Base-by-base conservation (phyloP, 1,140 invertebrate species). In the Hyles vespertilio region DNA sequence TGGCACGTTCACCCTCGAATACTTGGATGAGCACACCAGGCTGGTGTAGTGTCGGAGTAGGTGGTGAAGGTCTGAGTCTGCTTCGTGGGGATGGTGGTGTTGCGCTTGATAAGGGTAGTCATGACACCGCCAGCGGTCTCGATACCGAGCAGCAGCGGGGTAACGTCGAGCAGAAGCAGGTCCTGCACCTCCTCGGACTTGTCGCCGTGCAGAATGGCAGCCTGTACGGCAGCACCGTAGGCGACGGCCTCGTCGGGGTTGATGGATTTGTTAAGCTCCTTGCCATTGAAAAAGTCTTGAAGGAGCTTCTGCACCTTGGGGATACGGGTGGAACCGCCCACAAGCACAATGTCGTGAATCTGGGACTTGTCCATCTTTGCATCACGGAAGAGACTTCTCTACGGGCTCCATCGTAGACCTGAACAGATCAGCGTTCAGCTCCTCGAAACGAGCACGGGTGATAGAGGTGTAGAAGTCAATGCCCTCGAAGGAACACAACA, bases 291-390 rank as follows among this genome's bases (percentile, higher is more conserved):
- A 91, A 98, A 98, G 84, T 98, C 96, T 79, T 98, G 95, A 48
- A 98, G 90, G 47, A 98, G 90, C 79, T 98, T 98, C 90, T 99
- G 98, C 59, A 99, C 96, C 88, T 99, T 99, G 48, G 98, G 98
- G 72, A 99, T 99, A 90, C 98, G 94, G 44, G 98, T 99, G n/a
- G 98, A 99, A 44, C 98, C 98, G 69, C 98, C 98, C 51, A 99
- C 98, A 34, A 99, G 89, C 36, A 99, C 98, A 70, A 99, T 98
- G 72, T 99, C 98, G 76, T 99, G 94, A 65, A 99, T 96, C 61
- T 93, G 91, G 10, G 93, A 90, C 85, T 99, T 99, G 89, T 98
- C 96, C 92, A 98, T 93, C 79, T 98, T 98, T 56, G 98, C 97
- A 84, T 99, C 98, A 52, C 95, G 92, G 32, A n/a, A 99, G 87